Base-by-base conservation (phyloP, 2,113 vertebrate genomes). In the Zeus faber region DNA sequence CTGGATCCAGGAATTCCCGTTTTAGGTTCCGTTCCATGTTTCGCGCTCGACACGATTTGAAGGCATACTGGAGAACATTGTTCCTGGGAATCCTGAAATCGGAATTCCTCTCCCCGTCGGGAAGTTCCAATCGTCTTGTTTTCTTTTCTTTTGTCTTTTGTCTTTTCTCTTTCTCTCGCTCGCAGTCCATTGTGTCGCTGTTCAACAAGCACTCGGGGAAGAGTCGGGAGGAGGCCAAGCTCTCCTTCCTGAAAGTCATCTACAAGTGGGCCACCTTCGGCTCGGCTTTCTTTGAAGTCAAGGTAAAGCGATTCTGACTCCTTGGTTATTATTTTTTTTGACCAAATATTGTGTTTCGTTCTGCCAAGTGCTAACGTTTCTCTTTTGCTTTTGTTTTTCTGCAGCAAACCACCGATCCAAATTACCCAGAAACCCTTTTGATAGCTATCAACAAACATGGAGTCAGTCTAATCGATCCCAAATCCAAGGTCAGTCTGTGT, bases 371-470 rank as follows among this genome's bases (percentile, higher is more conserved):
- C n/a, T n/a, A n/a, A n/a, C n/a, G n/a, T n/a, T n/a, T n/a, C n/a
- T 50, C 27, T 31, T 20, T 10, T 18, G 47, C 4, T 6, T 33
- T 26, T 0, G 55, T 60, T 9, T 53, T 21, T 46, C 53, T 46
- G 45, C 80, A 99, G 97, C 97, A 99, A 98, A 98, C 96, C 29
- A 98, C 96, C 0, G 96, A 99, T 89, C 94, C 96, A 75, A 96
- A 97, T 88, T 98, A 93, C 77, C 97, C 97, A 40, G 97, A 99
- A 88, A 94, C 88, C 64, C 92, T 99, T 69, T 74, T 98, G 64
- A 98, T 99, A 62, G 97, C 96, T 23, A 97, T 99, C 87, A 99
- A 98, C 75, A 98, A 98, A 66, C 92, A 97, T 0, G 97, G 97
- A 44, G 93, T 99, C 74, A 98, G 97, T 82, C 91, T 99, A 85